These are phyloP conservation scores for Rana temporaria DNA, from an alignment of 2,113 vertebrate species.

Conservation along the genomic window DNA sequence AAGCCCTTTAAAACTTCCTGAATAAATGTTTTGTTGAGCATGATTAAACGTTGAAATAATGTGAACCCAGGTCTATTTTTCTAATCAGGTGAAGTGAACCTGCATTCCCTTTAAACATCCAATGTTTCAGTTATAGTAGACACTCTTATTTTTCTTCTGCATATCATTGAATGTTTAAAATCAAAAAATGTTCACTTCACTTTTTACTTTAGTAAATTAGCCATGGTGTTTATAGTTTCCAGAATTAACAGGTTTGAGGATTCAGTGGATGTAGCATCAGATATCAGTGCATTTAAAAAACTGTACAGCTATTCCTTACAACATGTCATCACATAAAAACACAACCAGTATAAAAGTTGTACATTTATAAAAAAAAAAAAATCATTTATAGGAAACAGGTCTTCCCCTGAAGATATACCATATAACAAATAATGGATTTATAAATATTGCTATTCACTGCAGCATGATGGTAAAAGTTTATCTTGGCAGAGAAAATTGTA, in stretches of 20 bases:
- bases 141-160: no score
- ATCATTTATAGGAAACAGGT: conserved; percentile 79
- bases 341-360: conserved; percentile 88
- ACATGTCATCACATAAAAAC: conserved; percentile 83
- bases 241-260: neutral
- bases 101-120: no score
- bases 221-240: neutral
- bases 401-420: conserved; percentile 90
- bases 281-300: conserved; percentile 95
- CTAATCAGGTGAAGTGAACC: no score
- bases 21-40: no score
- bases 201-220: no score
- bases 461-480: conserved; percentile 72
- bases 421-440: conserved; percentile 79
- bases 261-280: conserved; percentile 79
- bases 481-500: conserved; percentile 71
- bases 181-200: no score
- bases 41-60: no score
- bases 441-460: conserved; percentile 80
- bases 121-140: no score
- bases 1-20: no score
- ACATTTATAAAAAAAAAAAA: conserved; percentile 90
- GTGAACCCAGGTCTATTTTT: no score
- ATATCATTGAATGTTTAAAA: no score
- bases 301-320: conserved; percentile 86